Conservation (phyloP, 2,888 invertebrate species). For the Allacma fusca region DNA sequence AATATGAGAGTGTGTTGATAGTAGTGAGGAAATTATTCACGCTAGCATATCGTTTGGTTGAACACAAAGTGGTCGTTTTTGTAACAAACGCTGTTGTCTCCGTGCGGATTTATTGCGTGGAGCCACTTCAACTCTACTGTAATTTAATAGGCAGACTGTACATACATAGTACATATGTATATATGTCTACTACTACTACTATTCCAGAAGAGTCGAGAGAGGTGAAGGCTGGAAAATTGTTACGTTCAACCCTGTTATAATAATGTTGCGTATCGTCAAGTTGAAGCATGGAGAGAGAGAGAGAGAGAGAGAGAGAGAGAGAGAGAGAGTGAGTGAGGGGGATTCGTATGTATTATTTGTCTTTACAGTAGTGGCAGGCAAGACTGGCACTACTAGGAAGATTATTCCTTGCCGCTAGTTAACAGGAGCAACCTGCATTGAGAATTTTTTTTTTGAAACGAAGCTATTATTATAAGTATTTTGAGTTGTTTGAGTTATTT, state of each 20-base stretch:
- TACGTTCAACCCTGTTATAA: conserved; percentile 10
- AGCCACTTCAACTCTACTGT: conserved; percentile 24
- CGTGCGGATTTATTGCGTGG: conserved; percentile 36
- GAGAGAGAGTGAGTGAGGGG: too few relatives aligned
- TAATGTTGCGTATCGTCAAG: too few relatives aligned
- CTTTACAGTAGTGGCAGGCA: too few relatives aligned
- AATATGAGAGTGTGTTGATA: conserved; percentile 37
- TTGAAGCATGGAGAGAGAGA: too few relatives aligned
- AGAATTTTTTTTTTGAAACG: conserved; percentile 10
- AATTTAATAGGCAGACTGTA: too few relatives aligned
- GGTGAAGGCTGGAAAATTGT: conserved; percentile 42
- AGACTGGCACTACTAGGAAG: too few relatives aligned
- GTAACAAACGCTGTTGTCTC: conserved; percentile 38
- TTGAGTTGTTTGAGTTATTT: not conserved
- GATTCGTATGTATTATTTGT: not conserved
- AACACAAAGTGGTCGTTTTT: conserved; percentile 40
- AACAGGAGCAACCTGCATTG: not conserved
- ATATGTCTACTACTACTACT: too few relatives aligned
- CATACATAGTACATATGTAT: too few relatives aligned
- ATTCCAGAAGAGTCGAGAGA: not conserved
- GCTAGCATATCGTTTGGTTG: conserved; percentile 47
- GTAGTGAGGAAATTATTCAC: conserved; percentile 51
- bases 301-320: too few relatives aligned
- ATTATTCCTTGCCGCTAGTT: too few relatives aligned
- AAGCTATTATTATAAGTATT: not conserved